Evolutionary conservation across 2,113 vertebrate genomes (phyloP).

Genomic region (Anthoscopus minutus): DNA sequence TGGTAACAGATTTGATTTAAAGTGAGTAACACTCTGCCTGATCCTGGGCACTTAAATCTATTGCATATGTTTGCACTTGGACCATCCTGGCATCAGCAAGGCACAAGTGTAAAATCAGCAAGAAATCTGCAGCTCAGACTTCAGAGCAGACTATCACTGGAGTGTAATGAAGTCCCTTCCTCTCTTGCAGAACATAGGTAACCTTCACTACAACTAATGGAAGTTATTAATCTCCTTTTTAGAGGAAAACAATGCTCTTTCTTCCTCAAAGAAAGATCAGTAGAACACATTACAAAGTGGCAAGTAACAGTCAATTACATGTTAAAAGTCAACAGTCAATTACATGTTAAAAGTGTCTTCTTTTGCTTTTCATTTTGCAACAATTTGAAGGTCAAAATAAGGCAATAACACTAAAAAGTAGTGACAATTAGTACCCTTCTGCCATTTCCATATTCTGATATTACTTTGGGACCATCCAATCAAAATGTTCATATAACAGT

Average conservation of each 20-base stretch:
- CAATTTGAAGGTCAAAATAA: background rate
- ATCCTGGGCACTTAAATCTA: background rate
- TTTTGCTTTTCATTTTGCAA: constrained; percentile 33
- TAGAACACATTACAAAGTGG: constrained; percentile 60
- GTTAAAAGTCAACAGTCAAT: background rate
- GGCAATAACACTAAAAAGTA: constrained; percentile 12
- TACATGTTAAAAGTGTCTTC: background rate
- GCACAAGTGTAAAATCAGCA: constrained; percentile 23
- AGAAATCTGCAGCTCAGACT: constrained; percentile 22
- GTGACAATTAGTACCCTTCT: constrained; percentile 7
- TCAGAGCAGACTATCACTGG: background rate
- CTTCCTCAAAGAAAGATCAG: constrained; percentile 46
- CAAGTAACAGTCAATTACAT: constrained; percentile 41
- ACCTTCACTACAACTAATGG: background rate
- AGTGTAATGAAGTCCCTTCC: constrained; percentile 13
- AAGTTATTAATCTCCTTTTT: background rate
- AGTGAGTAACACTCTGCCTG: background rate
- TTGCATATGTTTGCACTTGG: background rate
- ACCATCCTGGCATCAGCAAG: background rate
- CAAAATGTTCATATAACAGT: background rate
- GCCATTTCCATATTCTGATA: background rate
- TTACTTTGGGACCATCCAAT: constrained; percentile 3
- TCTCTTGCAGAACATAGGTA: background rate
- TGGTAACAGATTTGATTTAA: background rate
- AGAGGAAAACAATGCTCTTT: background rate